These are phyloP conservation scores for Mormyrus lacerda DNA, from an alignment of 2,113 vertebrate genomes.

Conservation along the genomic window DNA sequence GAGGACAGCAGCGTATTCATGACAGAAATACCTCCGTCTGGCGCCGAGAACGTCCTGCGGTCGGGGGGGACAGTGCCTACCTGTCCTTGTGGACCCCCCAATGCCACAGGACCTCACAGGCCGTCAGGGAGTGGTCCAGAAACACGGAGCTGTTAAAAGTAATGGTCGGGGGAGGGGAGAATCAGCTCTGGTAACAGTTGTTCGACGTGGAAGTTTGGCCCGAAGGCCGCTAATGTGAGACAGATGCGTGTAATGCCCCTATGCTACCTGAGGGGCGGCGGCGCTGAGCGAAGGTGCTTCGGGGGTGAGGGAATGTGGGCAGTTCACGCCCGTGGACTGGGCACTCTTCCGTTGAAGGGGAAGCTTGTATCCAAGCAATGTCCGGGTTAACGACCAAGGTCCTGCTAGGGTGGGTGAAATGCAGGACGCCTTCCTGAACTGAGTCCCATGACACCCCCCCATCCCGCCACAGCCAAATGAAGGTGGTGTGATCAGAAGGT, in stretches of 20 bases:
- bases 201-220: slow-evolving; percentile 43
- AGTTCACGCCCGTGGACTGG: slow-evolving; percentile 36
- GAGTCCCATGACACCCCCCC: neutral
- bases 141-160: neutral
- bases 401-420: neutral
- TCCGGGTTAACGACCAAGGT: neutral
- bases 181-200: slow-evolving; percentile 37
- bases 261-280: slow-evolving; percentile 30
- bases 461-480: neutral
- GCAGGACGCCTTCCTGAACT: neutral
- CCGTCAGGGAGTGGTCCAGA: neutral
- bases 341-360: neutral
- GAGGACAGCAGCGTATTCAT: slow-evolving; percentile 17
- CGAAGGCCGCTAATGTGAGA: slow-evolving; percentile 58
- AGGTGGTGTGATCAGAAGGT: neutral
- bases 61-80: neutral
- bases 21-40: slow-evolving; percentile 3
- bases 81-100: neutral
- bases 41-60: neutral
- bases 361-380: neutral
- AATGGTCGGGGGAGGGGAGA: neutral
- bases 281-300: slow-evolving; percentile 50
- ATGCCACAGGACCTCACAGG: neutral
- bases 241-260: slow-evolving; percentile 63
- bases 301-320: slow-evolving; percentile 60